phyloP scores from a whole-genome alignment of 2,797 vertebrate species.

The Silurus aristotelis region DNA sequence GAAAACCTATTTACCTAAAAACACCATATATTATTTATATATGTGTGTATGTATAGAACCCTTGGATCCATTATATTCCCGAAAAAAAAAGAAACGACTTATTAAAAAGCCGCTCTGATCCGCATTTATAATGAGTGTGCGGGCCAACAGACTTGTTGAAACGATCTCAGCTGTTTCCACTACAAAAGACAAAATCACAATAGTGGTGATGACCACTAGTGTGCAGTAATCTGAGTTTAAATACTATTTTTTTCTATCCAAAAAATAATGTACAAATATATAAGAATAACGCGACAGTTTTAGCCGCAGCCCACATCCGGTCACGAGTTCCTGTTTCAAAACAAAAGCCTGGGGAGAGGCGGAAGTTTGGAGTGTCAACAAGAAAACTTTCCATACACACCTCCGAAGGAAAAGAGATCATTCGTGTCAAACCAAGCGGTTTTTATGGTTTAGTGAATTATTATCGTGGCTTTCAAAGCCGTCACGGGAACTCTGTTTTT shows the following conservation, averaged over 20 bases:
- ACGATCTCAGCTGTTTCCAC: background rate
- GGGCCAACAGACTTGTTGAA: background rate
- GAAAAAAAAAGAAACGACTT: background rate
- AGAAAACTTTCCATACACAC: background rate
- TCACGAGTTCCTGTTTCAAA: conserved; percentile 25
- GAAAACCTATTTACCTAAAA: background rate
- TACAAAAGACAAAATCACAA: background rate
- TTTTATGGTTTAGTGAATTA: background rate
- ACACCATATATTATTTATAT: background rate
- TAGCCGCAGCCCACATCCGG: conserved; percentile 1
- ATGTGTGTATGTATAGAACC: no score
- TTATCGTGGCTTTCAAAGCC: background rate
- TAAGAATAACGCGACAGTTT: background rate
- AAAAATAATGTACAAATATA: background rate
- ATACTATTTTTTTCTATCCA: background rate
- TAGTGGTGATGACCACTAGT: background rate
- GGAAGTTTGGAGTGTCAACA: conserved; percentile 17
- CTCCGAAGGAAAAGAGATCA: background rate
- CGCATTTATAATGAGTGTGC: no score
- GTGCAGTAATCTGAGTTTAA: background rate
- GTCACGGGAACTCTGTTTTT: background rate
- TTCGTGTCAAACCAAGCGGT: background rate
- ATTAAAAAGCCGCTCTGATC: background rate
- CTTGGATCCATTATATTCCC: background rate
- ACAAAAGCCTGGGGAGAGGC: background rate